Conservation (phyloP, 2,113 vertebrate genomes). For the Xiphophorus couchianus region DNA sequence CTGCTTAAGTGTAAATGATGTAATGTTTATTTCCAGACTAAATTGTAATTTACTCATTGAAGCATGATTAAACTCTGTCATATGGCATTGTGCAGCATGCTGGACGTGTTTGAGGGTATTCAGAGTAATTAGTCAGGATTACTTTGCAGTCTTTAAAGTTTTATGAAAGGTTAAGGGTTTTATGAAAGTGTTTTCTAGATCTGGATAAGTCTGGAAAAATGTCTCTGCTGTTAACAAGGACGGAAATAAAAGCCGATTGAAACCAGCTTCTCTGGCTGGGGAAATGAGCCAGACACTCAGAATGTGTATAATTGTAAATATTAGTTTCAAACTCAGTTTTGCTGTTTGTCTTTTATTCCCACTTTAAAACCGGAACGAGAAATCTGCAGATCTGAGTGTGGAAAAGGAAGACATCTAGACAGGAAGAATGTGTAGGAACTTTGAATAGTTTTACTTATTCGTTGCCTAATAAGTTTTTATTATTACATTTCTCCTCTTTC, state of each 20-base stretch:
- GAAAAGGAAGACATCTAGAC: background rate
- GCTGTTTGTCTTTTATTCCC: background rate
- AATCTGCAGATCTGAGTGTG: background rate
- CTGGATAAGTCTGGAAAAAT: background rate
- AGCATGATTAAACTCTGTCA: background rate
- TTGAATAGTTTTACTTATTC: background rate
- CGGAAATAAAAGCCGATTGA: background rate
- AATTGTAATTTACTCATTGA: background rate
- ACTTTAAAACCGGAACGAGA: background rate
- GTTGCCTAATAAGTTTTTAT: background rate
- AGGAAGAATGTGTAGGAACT: background rate
- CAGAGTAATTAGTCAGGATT: background rate
- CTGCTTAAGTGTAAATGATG: background rate
- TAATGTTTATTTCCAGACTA: background rate
- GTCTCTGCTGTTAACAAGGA: background rate
- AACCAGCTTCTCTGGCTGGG: background rate
- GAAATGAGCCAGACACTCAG: no score
- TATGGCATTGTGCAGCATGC: background rate
- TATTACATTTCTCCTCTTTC: background rate
- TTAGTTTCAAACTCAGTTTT: background rate
- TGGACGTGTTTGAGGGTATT: no score
- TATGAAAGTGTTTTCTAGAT: no score
- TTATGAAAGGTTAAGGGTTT: background rate
- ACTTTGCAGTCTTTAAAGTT: no score
- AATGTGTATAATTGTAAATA: background rate